Base-by-base conservation (phyloP, 1,140 invertebrate genomes). In the Cotesia chilonis region DNA sequence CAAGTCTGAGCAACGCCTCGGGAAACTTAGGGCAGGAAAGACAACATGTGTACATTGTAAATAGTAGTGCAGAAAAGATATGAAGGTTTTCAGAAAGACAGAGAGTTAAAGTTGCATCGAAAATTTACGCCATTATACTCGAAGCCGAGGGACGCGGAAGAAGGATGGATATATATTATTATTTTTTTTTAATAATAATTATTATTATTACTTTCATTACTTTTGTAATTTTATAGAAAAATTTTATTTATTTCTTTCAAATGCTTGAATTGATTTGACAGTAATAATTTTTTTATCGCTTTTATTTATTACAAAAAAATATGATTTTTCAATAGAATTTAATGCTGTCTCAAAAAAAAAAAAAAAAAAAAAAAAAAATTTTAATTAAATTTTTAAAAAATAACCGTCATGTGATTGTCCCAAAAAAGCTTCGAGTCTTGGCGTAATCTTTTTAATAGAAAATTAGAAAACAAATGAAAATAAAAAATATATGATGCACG, bases 1-100 rank as follows among this genome's bases (percentile, higher is more conserved):
- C 69, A 41, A 60, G 71, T 69, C 65, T 67, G 35, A 63, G 69
- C 38, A 63, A 63, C 78, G 75, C 66, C 71, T 61, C 75, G 68
- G 76, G 79, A 79, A 80, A 82, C 77, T 79, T 85, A 85, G 80
- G 81, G 78, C 83, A 82, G 77, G 79, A 83, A 81, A 80, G 75
- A 81, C 68, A 81, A 82, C 76, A 78, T 81, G 79, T 87, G 84
- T 86, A 87, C 80, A 85, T 86, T 87, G 85, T 87, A 87, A 84
- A 87, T 87, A 87, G 78, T 87, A 83, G 82, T 76, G 79, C 74
- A 80, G 76, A 84, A 77, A 61, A 41, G 41, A 41, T 41, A 75
- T 54, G 71, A 75, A 64, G 70, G 59, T 73, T 74, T 77, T 75
- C 72, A 75, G 74, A 77, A 74, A 73, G 74, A 77, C 72, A 75